Percentiles rank a stretch among this genome's conserved stretches.
phyloP scores from a whole-genome alignment of 2,888 invertebrate species.

The Andrena trimmerana region DNA sequence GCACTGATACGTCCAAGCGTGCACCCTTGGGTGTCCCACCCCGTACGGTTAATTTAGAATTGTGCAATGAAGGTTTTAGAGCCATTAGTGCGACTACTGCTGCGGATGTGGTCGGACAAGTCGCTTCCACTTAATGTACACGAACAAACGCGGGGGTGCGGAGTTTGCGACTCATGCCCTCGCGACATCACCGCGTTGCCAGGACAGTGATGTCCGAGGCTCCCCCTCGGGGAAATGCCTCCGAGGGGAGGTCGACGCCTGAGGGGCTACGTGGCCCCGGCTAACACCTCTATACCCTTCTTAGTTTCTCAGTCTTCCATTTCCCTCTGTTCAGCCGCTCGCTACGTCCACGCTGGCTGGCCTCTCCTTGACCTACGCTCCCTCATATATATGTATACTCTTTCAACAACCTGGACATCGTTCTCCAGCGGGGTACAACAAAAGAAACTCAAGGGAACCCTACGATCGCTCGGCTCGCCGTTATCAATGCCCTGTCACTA shows the following conservation, averaged over 20 bases:
- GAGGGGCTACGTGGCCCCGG: neutral
- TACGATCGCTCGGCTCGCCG: neutral
- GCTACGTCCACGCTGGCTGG: neutral
- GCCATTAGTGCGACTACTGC: slow-evolving; percentile 81
- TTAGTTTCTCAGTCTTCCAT: slow-evolving; percentile 54
- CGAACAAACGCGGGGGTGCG: slow-evolving; percentile 43
- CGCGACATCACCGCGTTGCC: neutral
- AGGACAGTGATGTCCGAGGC: too few species aligned
- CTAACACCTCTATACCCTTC: slow-evolving; percentile 37
- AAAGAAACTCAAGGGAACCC: neutral
- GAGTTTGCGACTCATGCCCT: slow-evolving; percentile 27
- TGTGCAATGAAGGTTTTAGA: slow-evolving; percentile 81
- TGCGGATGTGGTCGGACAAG: slow-evolving; percentile 78
- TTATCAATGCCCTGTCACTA: neutral
- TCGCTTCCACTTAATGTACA: slow-evolving; percentile 58
- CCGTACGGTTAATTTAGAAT: slow-evolving; percentile 79
- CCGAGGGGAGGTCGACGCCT: neutral
- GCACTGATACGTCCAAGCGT: neutral
- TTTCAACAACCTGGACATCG: slow-evolving; percentile 16
- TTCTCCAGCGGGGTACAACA: neutral
- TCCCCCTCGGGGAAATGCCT: neutral
- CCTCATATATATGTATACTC: slow-evolving; percentile 7
- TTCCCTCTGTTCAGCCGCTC: slow-evolving; percentile 27
- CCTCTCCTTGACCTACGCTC: neutral
- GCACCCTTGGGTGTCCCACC: neutral